Conservation (phyloP, 2,113 vertebrate species). For the Saiga tatarica region DNA sequence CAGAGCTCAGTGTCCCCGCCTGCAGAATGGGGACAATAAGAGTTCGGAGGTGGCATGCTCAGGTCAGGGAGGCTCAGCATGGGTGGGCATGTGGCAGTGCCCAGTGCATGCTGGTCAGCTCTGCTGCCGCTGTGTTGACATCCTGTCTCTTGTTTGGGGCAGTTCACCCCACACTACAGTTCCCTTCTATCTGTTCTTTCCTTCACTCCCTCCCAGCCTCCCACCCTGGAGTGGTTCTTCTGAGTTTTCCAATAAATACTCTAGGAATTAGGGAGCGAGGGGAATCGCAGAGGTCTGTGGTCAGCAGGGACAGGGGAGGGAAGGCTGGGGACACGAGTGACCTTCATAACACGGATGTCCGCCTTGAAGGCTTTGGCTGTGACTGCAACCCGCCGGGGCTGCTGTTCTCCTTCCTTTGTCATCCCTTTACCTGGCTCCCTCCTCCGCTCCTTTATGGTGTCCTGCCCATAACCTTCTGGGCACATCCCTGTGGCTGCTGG, state of each 20-base stretch:
- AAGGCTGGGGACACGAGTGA: neutral
- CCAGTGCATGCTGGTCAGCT: rapidly evolving
- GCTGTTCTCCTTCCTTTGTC: neutral
- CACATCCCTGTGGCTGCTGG: neutral
- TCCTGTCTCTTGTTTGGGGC: neutral
- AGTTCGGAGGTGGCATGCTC: rapidly evolving
- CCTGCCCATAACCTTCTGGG: neutral
- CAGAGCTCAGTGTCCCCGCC: neutral
- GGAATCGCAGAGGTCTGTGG: neutral
- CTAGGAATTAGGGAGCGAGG: neutral
- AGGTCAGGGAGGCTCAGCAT: rapidly evolving
- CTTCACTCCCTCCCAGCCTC: neutral
- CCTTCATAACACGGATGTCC: neutral
- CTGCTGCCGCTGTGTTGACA: rapidly evolving
- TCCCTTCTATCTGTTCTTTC: neutral
- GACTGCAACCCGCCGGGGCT: neutral
- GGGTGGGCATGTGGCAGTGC: rapidly evolving
- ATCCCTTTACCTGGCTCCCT: neutral
- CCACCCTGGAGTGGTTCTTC: neutral
- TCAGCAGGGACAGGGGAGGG: neutral
- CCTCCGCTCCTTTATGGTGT: neutral
- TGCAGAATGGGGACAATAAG: neutral
- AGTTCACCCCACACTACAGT: neutral
- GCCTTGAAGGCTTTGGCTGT: neutral
- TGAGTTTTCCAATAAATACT: neutral